Evolutionary conservation across 2,113 vertebrate genomes (phyloP), one percentile per base, ranked within the genome.

Genomic region (Burhinus oedicnemus): DNA sequence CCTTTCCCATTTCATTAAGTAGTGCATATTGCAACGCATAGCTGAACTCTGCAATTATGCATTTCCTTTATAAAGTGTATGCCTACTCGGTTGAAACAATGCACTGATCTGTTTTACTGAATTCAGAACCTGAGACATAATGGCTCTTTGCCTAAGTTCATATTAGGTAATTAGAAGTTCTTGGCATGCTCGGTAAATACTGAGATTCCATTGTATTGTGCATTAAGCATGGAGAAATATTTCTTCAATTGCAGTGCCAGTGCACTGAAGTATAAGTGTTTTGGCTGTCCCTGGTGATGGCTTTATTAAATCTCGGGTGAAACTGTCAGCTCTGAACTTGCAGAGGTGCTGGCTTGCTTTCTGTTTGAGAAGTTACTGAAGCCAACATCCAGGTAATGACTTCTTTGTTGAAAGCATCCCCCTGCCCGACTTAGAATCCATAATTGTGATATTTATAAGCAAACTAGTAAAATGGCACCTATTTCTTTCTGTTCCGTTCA

Each of bases 121-220:
- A 95, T 81, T 80, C 84, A 89, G 89, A 95, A 84, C 83, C 96
- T 76, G 70, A 78, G 76, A 93, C 66, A 84, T 70, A 97, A 95
- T 95, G 89, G 95, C 93, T 94, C 75, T 87, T 72, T 95, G 83
- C 96, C 60, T 61, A 90, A 88, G 75, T 96, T 97, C 93, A 8
- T 89, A 88, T 93, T 97, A 92, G 88, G 70, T 96, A 97, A 96
- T 88, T 80, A 70, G 97, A 96, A 87, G 77, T 90, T 96, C 72
- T 82, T 97, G 93, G 95, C 93, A 55, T 78, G 76, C 91, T 71
- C 52, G 68, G 58, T 89, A 87, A 96, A 96, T 70, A 82, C 95
- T 94, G 87, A 91, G 87, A 96, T 95, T 94, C 95, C 64, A 77
- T 86, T 92, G 85, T 94, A 55, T 92, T 97, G 70, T 94, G 82